Evolutionary conservation across 53 echinoderm and acorn worm genomes (phyloP).

Genomic region (Paracentrotus lividus): DNA sequence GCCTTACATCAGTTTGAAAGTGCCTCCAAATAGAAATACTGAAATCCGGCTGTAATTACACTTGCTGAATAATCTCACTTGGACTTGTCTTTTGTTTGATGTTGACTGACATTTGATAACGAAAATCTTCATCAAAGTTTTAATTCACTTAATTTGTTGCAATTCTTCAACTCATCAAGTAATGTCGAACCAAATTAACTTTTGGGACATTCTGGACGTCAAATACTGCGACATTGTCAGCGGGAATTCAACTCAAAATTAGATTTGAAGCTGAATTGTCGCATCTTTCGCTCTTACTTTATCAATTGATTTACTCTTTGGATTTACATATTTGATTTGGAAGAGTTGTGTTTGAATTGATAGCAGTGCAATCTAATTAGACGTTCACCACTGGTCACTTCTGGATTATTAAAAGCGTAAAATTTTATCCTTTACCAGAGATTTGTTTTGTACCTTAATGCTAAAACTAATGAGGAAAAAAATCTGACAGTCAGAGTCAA

Average conservation of each 20-base stretch:
- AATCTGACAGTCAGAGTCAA: no score
- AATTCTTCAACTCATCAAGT: background rate
- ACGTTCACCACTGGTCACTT: background rate
- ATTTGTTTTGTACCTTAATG: conserved; percentile 6
- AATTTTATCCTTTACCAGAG: background rate
- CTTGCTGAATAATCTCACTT: background rate
- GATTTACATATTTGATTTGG: conserved; percentile 26
- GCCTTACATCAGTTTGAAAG: background rate
- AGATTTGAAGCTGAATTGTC: background rate
- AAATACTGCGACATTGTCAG: background rate
- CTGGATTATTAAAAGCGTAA: conserved; percentile 4
- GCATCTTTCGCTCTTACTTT: background rate
- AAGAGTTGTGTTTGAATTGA: background rate
- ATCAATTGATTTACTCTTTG: background rate
- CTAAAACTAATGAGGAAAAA: background rate
- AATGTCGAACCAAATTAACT: background rate
- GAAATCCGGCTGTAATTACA: background rate
- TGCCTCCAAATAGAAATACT: background rate
- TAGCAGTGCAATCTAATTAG: background rate
- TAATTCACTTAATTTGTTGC: conserved; percentile 10
- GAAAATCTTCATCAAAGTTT: background rate
- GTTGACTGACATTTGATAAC: background rate
- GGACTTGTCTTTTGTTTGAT: background rate
- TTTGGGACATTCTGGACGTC: background rate
- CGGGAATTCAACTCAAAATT: background rate